A percentile compares a stretch with the other conserved stretches of the same genome.
Evolutionary conservation across 2,113 vertebrate species (phyloP).

Genomic region (Genyomyrus donnyi): DNA sequence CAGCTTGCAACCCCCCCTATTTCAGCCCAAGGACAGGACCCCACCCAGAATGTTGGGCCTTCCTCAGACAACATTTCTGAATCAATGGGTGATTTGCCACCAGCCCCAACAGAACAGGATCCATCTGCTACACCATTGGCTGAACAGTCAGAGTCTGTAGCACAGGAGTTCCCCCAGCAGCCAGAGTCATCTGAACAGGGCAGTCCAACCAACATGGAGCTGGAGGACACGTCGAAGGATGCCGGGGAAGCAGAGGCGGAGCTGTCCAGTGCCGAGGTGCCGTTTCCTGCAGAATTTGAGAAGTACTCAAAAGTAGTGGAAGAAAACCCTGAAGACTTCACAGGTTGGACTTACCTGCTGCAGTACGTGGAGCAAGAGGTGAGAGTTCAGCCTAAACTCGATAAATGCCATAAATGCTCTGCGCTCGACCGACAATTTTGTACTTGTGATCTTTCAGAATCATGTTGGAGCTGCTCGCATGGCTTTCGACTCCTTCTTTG

Average conservation of each 20-base stretch:
- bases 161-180: slow-evolving; percentile 23
- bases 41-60: slow-evolving; percentile 32
- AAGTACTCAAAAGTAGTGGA: slow-evolving; percentile 86
- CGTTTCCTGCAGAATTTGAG: slow-evolving; percentile 81
- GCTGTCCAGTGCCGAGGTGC: slow-evolving; percentile 46
- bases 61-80: slow-evolving; percentile 39
- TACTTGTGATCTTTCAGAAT: slow-evolving; percentile 62
- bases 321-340: slow-evolving; percentile 94
- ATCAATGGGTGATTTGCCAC: slow-evolving; percentile 28
- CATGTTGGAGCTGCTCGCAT: slow-evolving; percentile 74
- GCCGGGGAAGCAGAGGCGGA: slow-evolving; percentile 38
- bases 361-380: slow-evolving; percentile 98
- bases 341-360: slow-evolving; percentile 91
- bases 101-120: slow-evolving; percentile 22
- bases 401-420: not conserved
- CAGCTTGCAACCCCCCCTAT: slow-evolving; percentile 47
- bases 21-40: slow-evolving; percentile 41
- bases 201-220: slow-evolving; percentile 62
- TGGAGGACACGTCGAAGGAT: slow-evolving; percentile 71
- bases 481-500: slow-evolving; percentile 88
- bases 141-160: not conserved
- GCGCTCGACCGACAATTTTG: not conserved
- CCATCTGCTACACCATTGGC: not conserved
- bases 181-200: slow-evolving; percentile 52
- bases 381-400: slow-evolving; percentile 33